Evolutionary conservation across 2,888 invertebrate species (phyloP).

Genomic region (Ypsolopha sequella): DNA sequence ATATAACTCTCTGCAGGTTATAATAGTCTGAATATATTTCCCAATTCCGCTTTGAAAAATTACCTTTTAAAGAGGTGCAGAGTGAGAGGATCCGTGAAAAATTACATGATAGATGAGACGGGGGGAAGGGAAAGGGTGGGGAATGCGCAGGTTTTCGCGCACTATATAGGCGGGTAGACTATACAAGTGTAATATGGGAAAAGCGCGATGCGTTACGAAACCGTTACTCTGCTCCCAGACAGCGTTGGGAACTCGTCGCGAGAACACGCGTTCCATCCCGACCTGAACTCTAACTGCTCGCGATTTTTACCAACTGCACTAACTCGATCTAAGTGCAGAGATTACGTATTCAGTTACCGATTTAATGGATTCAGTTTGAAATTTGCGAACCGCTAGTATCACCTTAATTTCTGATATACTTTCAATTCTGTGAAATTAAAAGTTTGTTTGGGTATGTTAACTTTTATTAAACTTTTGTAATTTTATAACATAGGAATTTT

Average conservation of each 20-base stretch:
- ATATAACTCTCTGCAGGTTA: too few species aligned
- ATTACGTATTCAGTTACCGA: too few species aligned
- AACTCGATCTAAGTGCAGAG: too few species aligned
- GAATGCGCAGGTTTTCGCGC: not conserved
- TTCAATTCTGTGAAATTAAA: too few species aligned
- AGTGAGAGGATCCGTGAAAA: not conserved
- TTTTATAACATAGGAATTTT: too few species aligned
- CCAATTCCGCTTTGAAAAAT: conserved; percentile 2
- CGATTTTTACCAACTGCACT: too few species aligned
- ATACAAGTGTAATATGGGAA: not conserved
- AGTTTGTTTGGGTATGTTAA: too few species aligned
- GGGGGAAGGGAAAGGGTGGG: not conserved
- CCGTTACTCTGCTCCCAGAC: not conserved
- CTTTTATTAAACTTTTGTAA: too few species aligned
- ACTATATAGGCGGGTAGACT: not conserved
- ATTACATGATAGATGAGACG: conserved; percentile 4
- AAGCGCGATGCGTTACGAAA: not conserved
- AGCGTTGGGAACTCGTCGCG: not conserved
- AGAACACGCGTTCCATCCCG: not conserved
- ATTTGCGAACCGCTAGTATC: too few species aligned
- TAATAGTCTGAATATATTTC: too few species aligned
- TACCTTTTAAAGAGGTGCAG: not conserved
- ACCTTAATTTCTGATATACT: too few species aligned
- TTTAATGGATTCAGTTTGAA: too few species aligned
- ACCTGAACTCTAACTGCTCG: not conserved